Evolutionary conservation across 2,888 invertebrate genomes (phyloP), one percentile per base, ranked within the genome.

Genomic region (Listrodromus nycthemerus): DNA sequence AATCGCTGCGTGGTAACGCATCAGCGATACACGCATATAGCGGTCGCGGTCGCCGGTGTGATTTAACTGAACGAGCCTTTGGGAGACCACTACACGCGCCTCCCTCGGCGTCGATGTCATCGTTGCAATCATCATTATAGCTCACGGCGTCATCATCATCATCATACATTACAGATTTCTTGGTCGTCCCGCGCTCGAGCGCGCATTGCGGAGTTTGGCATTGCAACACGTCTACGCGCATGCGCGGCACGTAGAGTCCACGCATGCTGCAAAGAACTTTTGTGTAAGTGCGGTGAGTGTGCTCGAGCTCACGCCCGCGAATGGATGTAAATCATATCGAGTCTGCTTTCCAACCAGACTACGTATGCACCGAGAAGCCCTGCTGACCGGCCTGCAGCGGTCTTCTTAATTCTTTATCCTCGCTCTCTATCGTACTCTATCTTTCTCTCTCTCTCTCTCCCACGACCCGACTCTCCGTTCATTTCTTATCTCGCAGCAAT

Each of bases 311-410:
- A 63, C 70, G 75, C 55, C 73, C 33, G 75, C 77, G 78, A 84
- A 80, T 74, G 63, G 84, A 86, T 87, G 85, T 87, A 86, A 87
- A 88, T 88, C 87, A 87, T 86, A 86, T 83, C 82, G 83, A 75
- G 81, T 73, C 69, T 63, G 77, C 69, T 83, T 77, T 76, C 65
- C 71, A 81, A 80, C 67, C 76, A 13, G 45, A 66, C 58, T 65
- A 67, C 30, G 21, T 66, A 16, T 45, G 41, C 58, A 48, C 45
- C 33, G 33, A 50, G 41, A 61, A 61, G 76, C 55, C 37, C 52
- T 61, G 19, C 73, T 37, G 66, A 73, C 63, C 74, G 70, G 74
- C 67, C 78, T 75, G 71, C 82, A 74, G 63, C 63, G 82, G 80
- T 81, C 82, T 85, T 84, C 83, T 86, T 76, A 76, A 85, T 85